Percentiles rank a stretch among this genome's conserved stretches.
Conservation (phyloP, 1,140 invertebrate genomes). For the Heliconius hermathena region DNA sequence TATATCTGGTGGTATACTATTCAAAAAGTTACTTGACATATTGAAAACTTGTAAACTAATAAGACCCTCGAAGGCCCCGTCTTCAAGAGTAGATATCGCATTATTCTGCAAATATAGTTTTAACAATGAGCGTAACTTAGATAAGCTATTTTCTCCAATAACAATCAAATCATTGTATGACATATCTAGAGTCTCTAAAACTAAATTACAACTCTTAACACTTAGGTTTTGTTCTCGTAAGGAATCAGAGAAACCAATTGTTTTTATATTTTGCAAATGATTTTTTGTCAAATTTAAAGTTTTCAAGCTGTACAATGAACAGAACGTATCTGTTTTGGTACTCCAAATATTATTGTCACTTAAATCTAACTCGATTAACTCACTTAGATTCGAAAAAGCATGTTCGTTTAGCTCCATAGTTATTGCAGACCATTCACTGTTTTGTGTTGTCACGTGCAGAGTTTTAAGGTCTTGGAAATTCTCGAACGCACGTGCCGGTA, state of each 20-base stretch:
- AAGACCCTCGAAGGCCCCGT: conserved; percentile 87
- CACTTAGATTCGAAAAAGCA: conserved; percentile 86
- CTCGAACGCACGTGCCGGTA: conserved; percentile 86
- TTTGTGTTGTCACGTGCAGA: conserved; percentile 88
- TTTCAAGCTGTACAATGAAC: conserved; percentile 86
- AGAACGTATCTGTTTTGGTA: conserved; percentile 88
- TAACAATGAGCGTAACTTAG: conserved; percentile 85
- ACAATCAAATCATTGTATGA: conserved; percentile 88
- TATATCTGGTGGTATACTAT: conserved; percentile 87
- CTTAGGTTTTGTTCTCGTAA: conserved; percentile 75
- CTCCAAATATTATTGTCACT: conserved; percentile 91
- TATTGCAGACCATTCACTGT: conserved; percentile 91
- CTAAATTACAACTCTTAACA: conserved; percentile 84
- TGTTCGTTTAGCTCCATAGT: conserved; percentile 88
- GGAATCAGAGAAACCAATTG: conserved; percentile 87
- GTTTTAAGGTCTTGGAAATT: conserved; percentile 86
- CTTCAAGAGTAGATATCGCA: conserved; percentile 86
- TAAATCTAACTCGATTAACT: conserved; percentile 87
- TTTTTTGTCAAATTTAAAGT: conserved; percentile 90
- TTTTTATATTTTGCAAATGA: conserved; percentile 88
- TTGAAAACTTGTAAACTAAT: conserved; percentile 86
- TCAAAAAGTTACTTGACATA: conserved; percentile 89
- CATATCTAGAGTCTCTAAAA: conserved; percentile 87
- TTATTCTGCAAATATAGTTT: conserved; percentile 88
- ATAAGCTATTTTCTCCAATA: conserved; percentile 86